Evolutionary conservation across 1,140 invertebrate species (phyloP), one percentile per base, ranked within the genome.

Genomic region (Lepidostoma basale): DNA sequence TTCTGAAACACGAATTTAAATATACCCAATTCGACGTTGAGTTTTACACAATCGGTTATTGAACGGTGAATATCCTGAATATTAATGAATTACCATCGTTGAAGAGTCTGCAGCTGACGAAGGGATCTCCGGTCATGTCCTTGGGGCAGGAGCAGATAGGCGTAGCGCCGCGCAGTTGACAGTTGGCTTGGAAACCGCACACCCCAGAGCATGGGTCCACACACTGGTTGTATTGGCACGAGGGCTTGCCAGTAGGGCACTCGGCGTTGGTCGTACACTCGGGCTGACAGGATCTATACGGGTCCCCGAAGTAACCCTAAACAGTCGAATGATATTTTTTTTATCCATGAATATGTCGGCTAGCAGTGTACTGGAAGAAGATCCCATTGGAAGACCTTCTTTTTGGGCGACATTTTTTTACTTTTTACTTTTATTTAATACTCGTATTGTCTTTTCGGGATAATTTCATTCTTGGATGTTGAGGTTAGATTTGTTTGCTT

Each of bases 71-170:
- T n/a, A n/a, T n/a, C n/a, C n/a, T n/a, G n/a, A n/a, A n/a, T n/a
- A n/a, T n/a, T n/a, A n/a, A n/a, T n/a, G n/a, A n/a, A 83, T 85
- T 79, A 90, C 89, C 80, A 74, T 89, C 88, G 77, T 89, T 89
- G 74, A 93, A 94, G 54, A 88, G 90, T 73, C 92, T 85, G 78
- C 93, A 95, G 70, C 85, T 85, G 1, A 88, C 83, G 78, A 94
- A 95, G 12, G 93, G 92, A 85, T 95, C 88, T 2, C 93, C 93
- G 20, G 92, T 94, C 88, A 91, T 93, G 75, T 93, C 90, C 74
- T 85, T 89, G 2, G 93, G 93, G 77, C 93, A 96, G 40, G 89
- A 92, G 79, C 93, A 95, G 25, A 95, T 88, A 18, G 89, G 92
- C 22, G 88, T 96, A 69, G 87, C 83, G 0, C 91, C 88, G 6